These are phyloP conservation scores for Talpa occidentalis DNA, from an alignment of 2,113 vertebrate species.

Conservation along the genomic window DNA sequence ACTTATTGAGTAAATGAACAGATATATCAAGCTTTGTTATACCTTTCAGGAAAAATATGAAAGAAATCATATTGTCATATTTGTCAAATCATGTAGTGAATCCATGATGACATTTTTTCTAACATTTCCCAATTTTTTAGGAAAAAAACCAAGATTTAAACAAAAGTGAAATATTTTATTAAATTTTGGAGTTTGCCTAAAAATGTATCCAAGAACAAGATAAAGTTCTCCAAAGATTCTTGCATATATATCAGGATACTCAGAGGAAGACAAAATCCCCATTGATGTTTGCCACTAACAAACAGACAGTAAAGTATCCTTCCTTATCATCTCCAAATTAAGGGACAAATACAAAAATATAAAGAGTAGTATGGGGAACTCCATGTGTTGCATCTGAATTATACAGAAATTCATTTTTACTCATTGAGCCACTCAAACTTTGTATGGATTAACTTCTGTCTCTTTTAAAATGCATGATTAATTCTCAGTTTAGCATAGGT, in stretches of 20 bases:
- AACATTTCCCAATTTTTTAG: background rate
- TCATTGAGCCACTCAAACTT: background rate
- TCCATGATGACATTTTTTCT: background rate
- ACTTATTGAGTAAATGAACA: background rate
- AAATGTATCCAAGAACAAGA: background rate
- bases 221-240: background rate
- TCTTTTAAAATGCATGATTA: conserved; percentile 70
- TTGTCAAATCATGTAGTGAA: background rate
- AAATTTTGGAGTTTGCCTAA: background rate
- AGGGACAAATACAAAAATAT: background rate
- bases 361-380: background rate
- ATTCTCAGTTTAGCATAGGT: conserved; percentile 71
- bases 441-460: conserved; percentile 5
- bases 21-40: background rate
- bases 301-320: background rate
- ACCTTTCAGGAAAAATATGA: background rate
- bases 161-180: background rate
- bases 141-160: background rate
- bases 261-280: background rate
- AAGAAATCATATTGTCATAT: background rate
- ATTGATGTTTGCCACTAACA: background rate
- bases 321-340: background rate
- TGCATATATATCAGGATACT: background rate
- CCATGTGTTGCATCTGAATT: background rate
- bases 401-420: background rate